Evolutionary conservation across 2,113 vertebrate genomes (phyloP), one percentile per base, ranked within the genome.

Genomic region (Mus spicilegus): DNA sequence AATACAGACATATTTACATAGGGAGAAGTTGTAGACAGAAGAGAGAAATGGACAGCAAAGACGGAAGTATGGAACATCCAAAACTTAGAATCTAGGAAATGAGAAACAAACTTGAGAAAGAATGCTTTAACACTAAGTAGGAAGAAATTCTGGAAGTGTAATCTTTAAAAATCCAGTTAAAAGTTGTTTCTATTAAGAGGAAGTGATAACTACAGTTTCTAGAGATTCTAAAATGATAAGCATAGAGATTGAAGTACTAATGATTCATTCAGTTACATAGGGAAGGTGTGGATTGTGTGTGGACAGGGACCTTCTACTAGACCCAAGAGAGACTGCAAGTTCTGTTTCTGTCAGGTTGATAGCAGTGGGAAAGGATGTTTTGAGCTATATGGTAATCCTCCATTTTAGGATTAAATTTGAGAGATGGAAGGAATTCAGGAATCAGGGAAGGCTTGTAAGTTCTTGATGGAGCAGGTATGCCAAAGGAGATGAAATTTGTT

Each of bases 191-290:
- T 19, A n/a, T 91, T 87, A 84, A 93, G 22, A 77, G 78, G 39
- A 95, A 78, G 11, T 28, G 4, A 54, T 69, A 36, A 51, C 4
- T 86, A 56, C 16, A 42, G 30, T 54, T 92, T 46, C 16, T 42
- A 46, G 91, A 93, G 81, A 61, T 70, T 96, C 39, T 87, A 33
- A 92, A 91, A 61, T 91, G 19, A 1, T 73, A 75, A 78, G 75
- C 49, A 70, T 49, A 42, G 11, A 89, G 39, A 89, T 24, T 69
- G 36, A 26, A 26, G 67, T 22, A 22, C 54, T 42, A 56, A 22
- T 76, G 58, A 76, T 36, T 72, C 39, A 46, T 16, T 75, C 70
- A 51, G 30, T 33, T 93, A 20, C 33, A 65, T 78, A 10, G 63
- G 63, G 67, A 75, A 49, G 12, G 10, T n/a, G 3, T 86, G 4